A percentile compares a stretch with the other conserved stretches of the same genome.
These are phyloP conservation scores for Aselliscus stoliczkanus DNA, from an alignment of 2,797 vertebrate genomes.

Conservation along the genomic window DNA sequence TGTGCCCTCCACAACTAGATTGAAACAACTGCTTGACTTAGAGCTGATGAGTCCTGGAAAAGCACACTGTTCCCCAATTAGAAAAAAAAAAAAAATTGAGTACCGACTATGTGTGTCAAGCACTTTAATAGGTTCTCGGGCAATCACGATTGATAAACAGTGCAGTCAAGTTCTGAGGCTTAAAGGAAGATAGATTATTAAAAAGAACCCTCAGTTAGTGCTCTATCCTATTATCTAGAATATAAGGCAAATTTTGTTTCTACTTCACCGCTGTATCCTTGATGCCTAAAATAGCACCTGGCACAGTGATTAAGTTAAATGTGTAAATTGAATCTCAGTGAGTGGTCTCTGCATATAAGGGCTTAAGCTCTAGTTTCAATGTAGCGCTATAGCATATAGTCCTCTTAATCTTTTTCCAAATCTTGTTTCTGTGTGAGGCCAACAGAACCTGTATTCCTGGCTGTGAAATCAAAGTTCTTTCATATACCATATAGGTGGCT, in stretches of 20 bases:
- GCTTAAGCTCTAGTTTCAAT: neutral
- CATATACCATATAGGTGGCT: neutral
- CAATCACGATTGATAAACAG: neutral
- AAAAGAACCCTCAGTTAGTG: neutral
- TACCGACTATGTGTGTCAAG: neutral
- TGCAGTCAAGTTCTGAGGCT: neutral
- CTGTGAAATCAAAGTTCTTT: neutral
- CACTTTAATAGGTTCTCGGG: neutral
- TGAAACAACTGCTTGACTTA: too few relatives aligned
- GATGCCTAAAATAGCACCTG: neutral
- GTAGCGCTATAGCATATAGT: neutral
- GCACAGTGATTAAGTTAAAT: neutral
- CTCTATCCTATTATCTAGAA: neutral
- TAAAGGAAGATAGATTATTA: neutral
- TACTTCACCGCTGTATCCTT: neutral
- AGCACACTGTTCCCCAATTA: too few relatives aligned
- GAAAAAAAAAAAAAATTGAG: neutral
- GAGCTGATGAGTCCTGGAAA: too few relatives aligned
- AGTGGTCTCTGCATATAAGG: neutral
- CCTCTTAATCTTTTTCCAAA: neutral
- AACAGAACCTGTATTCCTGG: neutral
- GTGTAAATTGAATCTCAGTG: neutral
- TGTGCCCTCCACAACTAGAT: too few relatives aligned
- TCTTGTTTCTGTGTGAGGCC: neutral
- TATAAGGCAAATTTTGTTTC: neutral